Base-by-base conservation (phyloP, 2,888 invertebrate genomes). In the Galerucella nymphaeae region DNA sequence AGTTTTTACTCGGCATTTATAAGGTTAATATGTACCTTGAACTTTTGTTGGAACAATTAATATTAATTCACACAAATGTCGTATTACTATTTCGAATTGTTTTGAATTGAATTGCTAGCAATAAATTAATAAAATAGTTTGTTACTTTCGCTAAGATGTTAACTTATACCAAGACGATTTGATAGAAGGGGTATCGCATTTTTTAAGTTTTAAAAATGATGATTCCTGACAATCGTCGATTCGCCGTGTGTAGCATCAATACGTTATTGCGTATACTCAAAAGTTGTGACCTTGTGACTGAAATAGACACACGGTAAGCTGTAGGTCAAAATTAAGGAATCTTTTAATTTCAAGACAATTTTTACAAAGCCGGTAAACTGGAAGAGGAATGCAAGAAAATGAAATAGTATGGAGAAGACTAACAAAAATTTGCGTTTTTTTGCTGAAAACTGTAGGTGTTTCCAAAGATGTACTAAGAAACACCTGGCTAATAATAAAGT, bases 1-100 rank as follows among this genome's bases (percentile, higher is more conserved):
- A 38, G 8, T 38, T 38, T 38, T 38, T 2, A 38, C 30, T 38
- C 30, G 9, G n/a, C 8, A 48, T 48, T 48, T 48, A 14, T 6
- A 48, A 48, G 48, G 48, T 48, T 48, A 48, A 48, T 48, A 48
- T 48, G 8, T 48, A 48, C 48, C 48, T 48, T 48, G 48, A 48
- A 48, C 48, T 48, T 48, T n/a, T 48, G 8, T n/a, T n/a, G n/a
- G 8, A 48, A 48, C 48, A 48, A 48, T 48, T 48, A n/a, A n/a
- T n/a, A n/a, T 48, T n/a, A 13, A 48, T 48, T 48, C n/a, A 14
- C 48, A 48, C 14, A 48, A n/a, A 48, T 48, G 48, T 38, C 9
- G 8, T 48, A n/a, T 14, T 45, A 45, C 4, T 14, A 14, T 45
- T 48, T 14, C 6, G n/a, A 48, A 48, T 48, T 48, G 48, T 48